These are phyloP conservation scores for Aphidius colemani DNA, from an alignment of 2,888 invertebrate species.

Conservation along the genomic window DNA sequence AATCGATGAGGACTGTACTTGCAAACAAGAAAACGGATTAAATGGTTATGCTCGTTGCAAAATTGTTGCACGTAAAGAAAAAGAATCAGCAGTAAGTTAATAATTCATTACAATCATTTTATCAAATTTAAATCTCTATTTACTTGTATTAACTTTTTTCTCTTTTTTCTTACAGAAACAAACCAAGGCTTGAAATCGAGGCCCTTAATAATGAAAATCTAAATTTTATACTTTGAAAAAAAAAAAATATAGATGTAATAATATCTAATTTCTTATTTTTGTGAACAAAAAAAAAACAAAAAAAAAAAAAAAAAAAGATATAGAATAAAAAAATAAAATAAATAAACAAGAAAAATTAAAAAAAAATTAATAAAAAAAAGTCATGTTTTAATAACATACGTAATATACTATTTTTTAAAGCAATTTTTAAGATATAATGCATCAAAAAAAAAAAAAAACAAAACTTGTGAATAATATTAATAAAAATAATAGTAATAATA, in stretches of 20 bases:
- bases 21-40: constrained; percentile 46
- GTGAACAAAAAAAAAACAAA: constrained; percentile 9
- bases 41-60: constrained; percentile 50
- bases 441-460: no score
- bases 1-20: constrained; percentile 55
- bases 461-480: no score
- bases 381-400: no score
- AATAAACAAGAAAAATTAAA: no score
- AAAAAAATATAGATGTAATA: no score
- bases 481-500: no score
- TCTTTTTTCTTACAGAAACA: neutral
- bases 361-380: no score
- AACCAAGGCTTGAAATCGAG: neutral
- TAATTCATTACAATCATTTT: constrained; percentile 1
- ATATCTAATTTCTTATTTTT: constrained; percentile 1
- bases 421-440: no score
- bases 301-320: neutral
- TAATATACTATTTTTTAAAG: no score
- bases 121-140: neutral
- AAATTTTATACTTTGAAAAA: no score
- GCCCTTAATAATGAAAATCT: no score
- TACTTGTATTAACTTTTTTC: neutral
- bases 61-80: constrained; percentile 52
- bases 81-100: constrained; percentile 31
- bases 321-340: no score